Base-by-base conservation (phyloP, 2,797 vertebrate genomes). In the Ctenopoma multispine region DNA sequence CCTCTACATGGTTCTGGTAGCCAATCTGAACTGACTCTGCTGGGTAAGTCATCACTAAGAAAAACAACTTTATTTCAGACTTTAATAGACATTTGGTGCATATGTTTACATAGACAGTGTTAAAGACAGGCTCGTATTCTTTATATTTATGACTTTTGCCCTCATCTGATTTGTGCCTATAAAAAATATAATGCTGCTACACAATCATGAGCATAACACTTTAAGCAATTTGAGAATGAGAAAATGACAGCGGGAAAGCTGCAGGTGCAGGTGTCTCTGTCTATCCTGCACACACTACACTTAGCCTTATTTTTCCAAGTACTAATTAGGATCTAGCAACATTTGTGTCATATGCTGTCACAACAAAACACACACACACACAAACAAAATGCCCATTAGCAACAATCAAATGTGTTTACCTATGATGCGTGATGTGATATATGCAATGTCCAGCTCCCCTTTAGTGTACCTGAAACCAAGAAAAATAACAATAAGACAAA, bases 1-100 rank as follows among this genome's bases (percentile, higher is more conserved):
- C 98, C 82, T 99, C 98, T 3, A 99, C 96, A 36, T 99, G 98
- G 92, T 99, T 99, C 92, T 97, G 96, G 89, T 97, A 97, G 53
- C 97, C 97, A 79, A 99, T 92, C 90, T 99, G 98, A 21, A 97
- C 96, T 0, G 92, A 94, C 87, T 99, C 98, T n/a, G 96, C 94
- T 20, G 98, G 97, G 83, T 99, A 99, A 50, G 97, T 97, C 97
- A 99, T 99, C 88, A 99, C 98, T 99, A 77, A 10, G 48, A 46
- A 36, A 66, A 31, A 64, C 53, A 23, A n/a, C 18, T 3, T 9
- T 23, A n/a, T 31, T 40, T 0, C 34, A 17, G 27, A 31, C n/a
- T 60, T 23, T 38, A 14, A 66, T 29, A 4, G 9, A 40, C 2
- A 40, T 36, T 20, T 20, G 24, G 34, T 27, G 2, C 7, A 43